Percentiles rank a stretch among this genome's conserved stretches.
Conservation (phyloP, 2,113 vertebrate species). For the Festucalex cinctus region DNA sequence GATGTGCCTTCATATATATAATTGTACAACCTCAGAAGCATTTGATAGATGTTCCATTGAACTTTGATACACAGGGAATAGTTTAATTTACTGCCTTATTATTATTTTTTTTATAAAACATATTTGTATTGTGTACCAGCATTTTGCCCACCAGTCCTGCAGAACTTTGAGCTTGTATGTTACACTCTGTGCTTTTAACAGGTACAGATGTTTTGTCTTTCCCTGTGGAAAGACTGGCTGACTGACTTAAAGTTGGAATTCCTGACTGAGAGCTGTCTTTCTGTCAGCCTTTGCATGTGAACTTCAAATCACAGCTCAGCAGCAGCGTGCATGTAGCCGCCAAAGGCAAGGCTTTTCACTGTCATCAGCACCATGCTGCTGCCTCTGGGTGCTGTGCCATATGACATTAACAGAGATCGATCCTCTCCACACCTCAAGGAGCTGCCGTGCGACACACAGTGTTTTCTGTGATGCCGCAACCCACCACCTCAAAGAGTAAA, state of each 20-base stretch:
- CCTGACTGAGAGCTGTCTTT: conserved; percentile 71
- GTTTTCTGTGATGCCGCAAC: conserved; percentile 50
- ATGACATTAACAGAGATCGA: conserved; percentile 72
- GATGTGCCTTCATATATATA: not conserved
- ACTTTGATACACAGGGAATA: not conserved
- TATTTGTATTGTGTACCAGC: not conserved
- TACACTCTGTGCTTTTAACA: conserved; percentile 45
- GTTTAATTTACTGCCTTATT: not conserved
- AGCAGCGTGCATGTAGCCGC: conserved; percentile 68
- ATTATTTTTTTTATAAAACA: not conserved
- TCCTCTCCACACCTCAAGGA: conserved; percentile 65
- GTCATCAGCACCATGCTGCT: conserved; percentile 65
- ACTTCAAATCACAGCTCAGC: conserved; percentile 69
- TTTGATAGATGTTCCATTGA: not conserved
- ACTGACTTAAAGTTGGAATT: conserved; percentile 45
- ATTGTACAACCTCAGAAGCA: not conserved
- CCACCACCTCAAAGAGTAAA: conserved; percentile 48
- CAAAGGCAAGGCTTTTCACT: conserved; percentile 73
- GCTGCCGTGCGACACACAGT: conserved; percentile 47
- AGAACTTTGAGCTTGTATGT: conserved; percentile 37
- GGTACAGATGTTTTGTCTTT: conserved; percentile 10
- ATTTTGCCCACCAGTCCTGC: conserved; percentile 29
- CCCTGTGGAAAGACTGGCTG: conserved; percentile 31
- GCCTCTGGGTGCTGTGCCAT: conserved; percentile 72
- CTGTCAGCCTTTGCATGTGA: conserved; percentile 68